A percentile compares a stretch with the other conserved stretches of the same genome.
These are phyloP conservation scores for Coelinius sp. DNA, from an alignment of 2,888 invertebrate species.

Conservation along the genomic window DNA sequence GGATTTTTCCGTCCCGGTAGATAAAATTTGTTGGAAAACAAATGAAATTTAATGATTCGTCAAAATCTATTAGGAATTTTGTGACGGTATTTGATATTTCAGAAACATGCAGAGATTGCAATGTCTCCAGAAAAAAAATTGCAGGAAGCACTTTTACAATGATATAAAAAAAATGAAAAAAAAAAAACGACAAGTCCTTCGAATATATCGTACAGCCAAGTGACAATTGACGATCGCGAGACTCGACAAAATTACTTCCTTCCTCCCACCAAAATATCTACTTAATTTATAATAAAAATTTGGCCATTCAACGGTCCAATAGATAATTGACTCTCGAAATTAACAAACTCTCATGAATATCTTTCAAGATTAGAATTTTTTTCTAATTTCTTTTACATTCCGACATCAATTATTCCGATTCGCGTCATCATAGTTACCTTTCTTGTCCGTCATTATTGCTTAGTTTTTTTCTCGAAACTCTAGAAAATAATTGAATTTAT, in stretches of 20 bases:
- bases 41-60: neutral
- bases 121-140: neutral
- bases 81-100: neutral
- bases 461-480: conserved; percentile 57
- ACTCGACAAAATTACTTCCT: conserved; percentile 19
- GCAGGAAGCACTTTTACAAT: neutral
- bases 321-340: neutral
- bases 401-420: conserved; percentile 29
- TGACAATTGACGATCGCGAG: conserved; percentile 22
- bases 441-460: conserved; percentile 71
- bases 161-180: neutral
- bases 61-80: neutral
- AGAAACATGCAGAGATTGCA: neutral
- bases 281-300: neutral
- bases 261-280: neutral
- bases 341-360: neutral
- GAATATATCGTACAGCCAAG: conserved; percentile 15
- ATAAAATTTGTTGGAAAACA: neutral
- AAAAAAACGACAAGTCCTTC: neutral
- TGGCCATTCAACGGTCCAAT: neutral
- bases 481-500: conserved; percentile 55
- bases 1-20: conserved; percentile 3
- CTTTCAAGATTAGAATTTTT: neutral
- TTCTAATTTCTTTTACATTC: neutral
- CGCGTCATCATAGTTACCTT: conserved; percentile 67